Base-by-base conservation (phyloP, 2,113 vertebrate species). In the Toxotes jaculatrix region DNA sequence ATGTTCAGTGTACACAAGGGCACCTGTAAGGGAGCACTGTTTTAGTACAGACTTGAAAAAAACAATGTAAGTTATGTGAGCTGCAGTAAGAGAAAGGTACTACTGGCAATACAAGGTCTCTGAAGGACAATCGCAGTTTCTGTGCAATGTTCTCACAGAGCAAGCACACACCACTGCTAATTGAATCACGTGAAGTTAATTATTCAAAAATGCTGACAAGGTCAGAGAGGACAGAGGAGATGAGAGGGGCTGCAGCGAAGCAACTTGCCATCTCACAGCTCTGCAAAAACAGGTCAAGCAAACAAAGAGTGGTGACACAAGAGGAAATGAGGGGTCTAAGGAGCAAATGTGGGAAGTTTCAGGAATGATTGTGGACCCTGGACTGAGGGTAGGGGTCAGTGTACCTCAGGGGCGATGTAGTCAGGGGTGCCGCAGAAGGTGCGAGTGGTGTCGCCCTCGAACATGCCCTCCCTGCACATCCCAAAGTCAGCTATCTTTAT, bases 401-500 rank as follows among this genome's bases (percentile, higher is more conserved):
- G 55, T 93, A 98, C 97, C 97, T 98, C 97, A 0, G 97, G 97
- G 60, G 97, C 97, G 38, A 98, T 97, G 94, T 97, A 97, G 88
- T 98, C 97, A 0, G 97, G 97, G 43, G 97, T 98, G 53, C 97
- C 97, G 0, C 97, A 98, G 94, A 98, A 98, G 5, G 97, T 97
- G 55, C 95, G 95, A 0, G 97, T 97, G 42, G 96, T 96, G 80
- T 95, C 93, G 4, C 95, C 96, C 0, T 96, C 95, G 7, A 96
- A 94, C 90, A 98, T 93, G 16, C 97, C 96, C 90, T 98, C 97
- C 87, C 96, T 96, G 88, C 97, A 97, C 97, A 98, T 97, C 74
- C 97, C 97, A 0, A 97, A 97, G 85, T 98, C 97, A 0, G 97
- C 97, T 23, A 98, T 97, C 91, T 98, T 98, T 78, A 97, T 97